A percentile compares a stretch with the other conserved stretches of the same genome.
Conservation (phyloP, 2,797 vertebrate species). For the Gallinago solitaria region DNA sequence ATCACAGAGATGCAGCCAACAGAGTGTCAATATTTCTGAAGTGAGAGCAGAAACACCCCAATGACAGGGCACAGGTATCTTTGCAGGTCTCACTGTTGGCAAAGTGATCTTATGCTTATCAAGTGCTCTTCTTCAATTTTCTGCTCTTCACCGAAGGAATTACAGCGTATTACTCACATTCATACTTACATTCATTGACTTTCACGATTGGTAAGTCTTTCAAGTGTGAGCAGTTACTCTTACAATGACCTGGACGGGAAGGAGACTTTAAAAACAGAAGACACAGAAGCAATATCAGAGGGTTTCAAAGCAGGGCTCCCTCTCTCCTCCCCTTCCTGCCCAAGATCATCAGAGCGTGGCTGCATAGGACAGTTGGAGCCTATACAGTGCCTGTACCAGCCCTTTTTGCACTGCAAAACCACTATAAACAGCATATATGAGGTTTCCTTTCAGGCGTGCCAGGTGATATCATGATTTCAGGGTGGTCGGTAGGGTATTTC, state of each 20-base stretch:
- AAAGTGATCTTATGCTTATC: neutral
- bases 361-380: neutral
- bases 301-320: neutral
- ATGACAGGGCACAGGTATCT: neutral
- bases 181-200: neutral
- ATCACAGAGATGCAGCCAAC: neutral
- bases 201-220: neutral
- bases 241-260: neutral
- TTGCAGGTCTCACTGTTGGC: neutral
- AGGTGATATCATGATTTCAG: neutral
- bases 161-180: neutral
- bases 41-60: neutral
- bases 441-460: neutral
- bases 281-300: fast-evolving
- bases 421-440: neutral
- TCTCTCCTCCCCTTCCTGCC: neutral
- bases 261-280: neutral
- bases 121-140: neutral
- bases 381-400: neutral
- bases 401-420: neutral
- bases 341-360: too few relatives aligned
- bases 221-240: neutral
- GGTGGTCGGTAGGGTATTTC: neutral
- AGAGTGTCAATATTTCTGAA: neutral
- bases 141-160: neutral